Conservation (phyloP, 2,888 invertebrate species). For the Mactromeris polynyma region DNA sequence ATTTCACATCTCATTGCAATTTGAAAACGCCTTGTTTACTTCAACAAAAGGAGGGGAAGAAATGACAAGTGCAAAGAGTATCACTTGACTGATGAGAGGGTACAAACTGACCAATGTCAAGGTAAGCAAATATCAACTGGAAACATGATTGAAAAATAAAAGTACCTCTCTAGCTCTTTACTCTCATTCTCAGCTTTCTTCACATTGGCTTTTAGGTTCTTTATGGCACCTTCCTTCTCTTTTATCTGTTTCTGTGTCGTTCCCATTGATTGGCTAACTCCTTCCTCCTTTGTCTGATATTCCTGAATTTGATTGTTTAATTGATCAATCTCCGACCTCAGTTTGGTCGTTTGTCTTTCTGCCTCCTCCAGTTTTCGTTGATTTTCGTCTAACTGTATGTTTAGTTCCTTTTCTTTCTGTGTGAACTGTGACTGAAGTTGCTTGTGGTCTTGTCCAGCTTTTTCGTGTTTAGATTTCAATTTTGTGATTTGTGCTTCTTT, state of each 20-base stretch:
- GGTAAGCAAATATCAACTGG: too few species aligned
- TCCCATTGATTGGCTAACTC: constrained; percentile 56
- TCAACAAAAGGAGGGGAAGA: too few species aligned
- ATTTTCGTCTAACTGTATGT: constrained; percentile 67
- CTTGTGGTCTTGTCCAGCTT: constrained; percentile 62
- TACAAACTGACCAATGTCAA: too few species aligned
- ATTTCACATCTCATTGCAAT: too few species aligned
- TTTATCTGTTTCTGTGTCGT: constrained; percentile 62
- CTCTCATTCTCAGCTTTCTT: constrained; percentile 51
- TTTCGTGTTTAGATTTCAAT: constrained; percentile 65
- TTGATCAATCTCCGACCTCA: constrained; percentile 66
- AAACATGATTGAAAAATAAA: neutral
- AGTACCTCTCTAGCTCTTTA: constrained; percentile 61
- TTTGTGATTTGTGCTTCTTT: constrained; percentile 62
- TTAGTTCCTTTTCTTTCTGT: constrained; percentile 61
- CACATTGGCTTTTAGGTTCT: constrained; percentile 54
- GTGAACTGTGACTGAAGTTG: constrained; percentile 51
- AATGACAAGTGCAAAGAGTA: too few species aligned
- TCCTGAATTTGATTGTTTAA: constrained; percentile 55
- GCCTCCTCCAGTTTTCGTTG: constrained; percentile 70
- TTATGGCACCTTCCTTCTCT: constrained; percentile 57
- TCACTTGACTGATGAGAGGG: too few species aligned
- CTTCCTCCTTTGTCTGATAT: constrained; percentile 62
- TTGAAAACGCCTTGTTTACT: too few species aligned
- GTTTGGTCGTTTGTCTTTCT: constrained; percentile 64